Percentiles rank a stretch among this genome's conserved stretches.
Conservation (phyloP, 2,113 vertebrate species). For the Dipodomys spectabilis region DNA sequence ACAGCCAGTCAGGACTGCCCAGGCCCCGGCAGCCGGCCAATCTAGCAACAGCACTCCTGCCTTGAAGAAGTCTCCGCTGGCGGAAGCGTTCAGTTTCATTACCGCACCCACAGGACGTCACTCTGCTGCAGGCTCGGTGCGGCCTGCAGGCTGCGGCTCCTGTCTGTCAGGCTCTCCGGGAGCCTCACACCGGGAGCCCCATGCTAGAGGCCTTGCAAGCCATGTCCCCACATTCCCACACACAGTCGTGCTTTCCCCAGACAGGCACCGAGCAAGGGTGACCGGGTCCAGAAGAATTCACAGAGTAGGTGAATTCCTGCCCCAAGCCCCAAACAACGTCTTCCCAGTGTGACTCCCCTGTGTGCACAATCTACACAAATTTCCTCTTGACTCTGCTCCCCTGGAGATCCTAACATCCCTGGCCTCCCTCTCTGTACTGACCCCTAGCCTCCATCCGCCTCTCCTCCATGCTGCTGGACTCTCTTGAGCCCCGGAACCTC, state of each 20-base stretch:
- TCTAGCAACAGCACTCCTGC: not conserved
- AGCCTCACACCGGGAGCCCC: not conserved
- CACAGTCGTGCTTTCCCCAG: not conserved
- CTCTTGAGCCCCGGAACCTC: not conserved
- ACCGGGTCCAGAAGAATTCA: not conserved
- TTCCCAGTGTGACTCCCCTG: too few species aligned
- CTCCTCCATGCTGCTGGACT: not conserved
- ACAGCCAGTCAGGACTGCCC: too few species aligned
- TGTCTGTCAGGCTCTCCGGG: fast-evolving
- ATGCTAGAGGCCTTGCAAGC: not conserved
- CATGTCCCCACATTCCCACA: not conserved
- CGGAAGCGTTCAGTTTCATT: not conserved
- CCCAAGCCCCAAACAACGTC: too few species aligned
- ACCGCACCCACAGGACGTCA: not conserved
- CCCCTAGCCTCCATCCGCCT: not conserved
- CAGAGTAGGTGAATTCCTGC: not conserved
- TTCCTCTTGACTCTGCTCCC: not conserved
- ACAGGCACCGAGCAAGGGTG: not conserved
- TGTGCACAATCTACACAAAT: not conserved
- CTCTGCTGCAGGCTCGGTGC: not conserved
- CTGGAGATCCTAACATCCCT: not conserved
- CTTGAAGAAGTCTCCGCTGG: too few species aligned
- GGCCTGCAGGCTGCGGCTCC: not conserved
- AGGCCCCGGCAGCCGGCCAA: too few species aligned
- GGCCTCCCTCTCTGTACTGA: too few species aligned